phyloP scores from a whole-genome alignment of 1,140 invertebrate species.

The Goniozus legneri region DNA sequence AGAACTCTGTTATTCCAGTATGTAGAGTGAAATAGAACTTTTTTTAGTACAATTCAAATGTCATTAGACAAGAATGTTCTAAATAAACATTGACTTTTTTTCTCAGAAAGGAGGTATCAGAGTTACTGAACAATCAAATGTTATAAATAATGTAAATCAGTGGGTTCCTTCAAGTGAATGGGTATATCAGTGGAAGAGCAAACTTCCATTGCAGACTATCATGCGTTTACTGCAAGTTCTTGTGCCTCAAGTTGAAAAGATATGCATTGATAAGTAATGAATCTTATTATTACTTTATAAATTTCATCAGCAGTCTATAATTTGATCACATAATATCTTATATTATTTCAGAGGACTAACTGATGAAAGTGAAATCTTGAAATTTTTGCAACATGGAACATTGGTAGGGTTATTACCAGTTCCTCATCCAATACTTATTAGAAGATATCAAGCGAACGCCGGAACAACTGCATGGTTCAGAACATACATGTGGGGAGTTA shows the following conservation, averaged over 20 bases:
- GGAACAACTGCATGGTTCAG: slow-evolving; percentile 99
- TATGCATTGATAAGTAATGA: slow-evolving; percentile 97
- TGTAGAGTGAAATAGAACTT: slow-evolving; percentile 16
- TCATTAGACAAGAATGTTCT: too few relatives aligned
- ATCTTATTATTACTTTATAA: slow-evolving; percentile 5
- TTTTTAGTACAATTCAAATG: too few relatives aligned
- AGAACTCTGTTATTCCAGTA: slow-evolving; percentile 41
- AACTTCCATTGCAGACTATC: slow-evolving; percentile 96
- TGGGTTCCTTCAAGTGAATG: slow-evolving; percentile 91
- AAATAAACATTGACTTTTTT: too few relatives aligned
- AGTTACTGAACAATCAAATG: slow-evolving; percentile 38
- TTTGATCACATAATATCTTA: slow-evolving; percentile 18
- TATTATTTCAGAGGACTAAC: slow-evolving; percentile 83
- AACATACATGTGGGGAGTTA: slow-evolving; percentile 99
- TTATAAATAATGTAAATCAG: slow-evolving; percentile 35
- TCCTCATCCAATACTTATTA: slow-evolving; percentile 97
- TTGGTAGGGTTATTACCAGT: slow-evolving; percentile 96
- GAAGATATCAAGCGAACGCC: slow-evolving; percentile 97
- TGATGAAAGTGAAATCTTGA: slow-evolving; percentile 98
- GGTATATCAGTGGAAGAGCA: slow-evolving; percentile 95
- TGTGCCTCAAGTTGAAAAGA: slow-evolving; percentile 99
- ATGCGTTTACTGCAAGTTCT: slow-evolving; percentile 97
- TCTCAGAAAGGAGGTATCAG: slow-evolving; percentile 52
- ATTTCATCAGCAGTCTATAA: slow-evolving; percentile 8
- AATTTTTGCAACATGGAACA: slow-evolving; percentile 98